Conservation (phyloP, 2,113 vertebrate genomes). For the Ophiodon elongatus region DNA sequence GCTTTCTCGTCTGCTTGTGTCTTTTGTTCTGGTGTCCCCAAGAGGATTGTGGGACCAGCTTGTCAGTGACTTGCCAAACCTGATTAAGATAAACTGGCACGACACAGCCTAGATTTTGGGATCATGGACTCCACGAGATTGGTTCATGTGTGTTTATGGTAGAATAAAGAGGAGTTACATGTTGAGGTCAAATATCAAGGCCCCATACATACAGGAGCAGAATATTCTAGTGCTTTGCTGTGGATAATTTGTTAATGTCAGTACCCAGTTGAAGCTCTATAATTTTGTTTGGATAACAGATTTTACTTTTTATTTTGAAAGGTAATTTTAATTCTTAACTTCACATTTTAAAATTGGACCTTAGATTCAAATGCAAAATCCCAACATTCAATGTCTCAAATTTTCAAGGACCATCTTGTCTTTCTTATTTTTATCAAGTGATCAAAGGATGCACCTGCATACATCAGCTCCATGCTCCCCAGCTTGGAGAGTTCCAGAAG, state of each 20-base stretch:
- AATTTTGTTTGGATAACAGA: neutral
- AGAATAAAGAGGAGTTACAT: neutral
- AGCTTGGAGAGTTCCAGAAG: neutral
- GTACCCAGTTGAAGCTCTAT: neutral
- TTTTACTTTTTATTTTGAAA: neutral
- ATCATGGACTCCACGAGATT: neutral
- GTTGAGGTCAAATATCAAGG: neutral
- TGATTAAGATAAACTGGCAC: conserved; percentile 44
- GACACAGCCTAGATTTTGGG: neutral
- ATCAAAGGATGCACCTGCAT: conserved; percentile 2
- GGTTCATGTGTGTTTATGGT: neutral
- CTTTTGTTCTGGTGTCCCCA: conserved; percentile 29
- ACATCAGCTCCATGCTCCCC: neutral
- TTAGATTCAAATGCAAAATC: neutral
- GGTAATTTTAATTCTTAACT: neutral
- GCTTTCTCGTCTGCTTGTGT: neutral
- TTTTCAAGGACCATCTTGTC: neutral
- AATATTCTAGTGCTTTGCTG: neutral
- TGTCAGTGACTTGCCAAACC: conserved; percentile 37
- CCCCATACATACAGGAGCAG: no score
- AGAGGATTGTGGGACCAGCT: conserved; percentile 42
- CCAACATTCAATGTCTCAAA: neutral
- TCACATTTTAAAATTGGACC: neutral
- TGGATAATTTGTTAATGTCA: neutral
- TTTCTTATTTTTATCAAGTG: neutral